phyloP scores from a whole-genome alignment of 2,888 invertebrate species.

The Nasonia oneida region DNA sequence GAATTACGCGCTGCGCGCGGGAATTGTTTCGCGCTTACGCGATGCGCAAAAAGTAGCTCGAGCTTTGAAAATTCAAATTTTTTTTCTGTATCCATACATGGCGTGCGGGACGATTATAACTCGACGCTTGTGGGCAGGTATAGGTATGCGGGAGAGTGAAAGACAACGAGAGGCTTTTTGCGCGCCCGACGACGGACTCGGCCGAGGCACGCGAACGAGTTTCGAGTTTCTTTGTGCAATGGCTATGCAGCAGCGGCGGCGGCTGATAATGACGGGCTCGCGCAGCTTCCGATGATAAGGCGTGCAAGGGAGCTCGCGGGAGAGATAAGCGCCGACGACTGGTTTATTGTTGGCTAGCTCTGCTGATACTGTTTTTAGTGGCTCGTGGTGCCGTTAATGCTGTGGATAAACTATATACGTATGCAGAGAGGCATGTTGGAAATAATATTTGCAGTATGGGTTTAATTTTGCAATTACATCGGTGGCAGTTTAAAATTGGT shows the following conservation, averaged over 20 bases:
- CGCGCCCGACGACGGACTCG: neutral
- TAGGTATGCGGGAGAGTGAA: neutral
- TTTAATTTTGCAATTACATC: neutral
- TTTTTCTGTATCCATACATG: neutral
- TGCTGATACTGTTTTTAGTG: neutral
- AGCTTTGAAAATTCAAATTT: conserved; percentile 50
- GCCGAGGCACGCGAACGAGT: neutral
- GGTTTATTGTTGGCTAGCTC: conserved; percentile 8
- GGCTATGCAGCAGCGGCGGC: neutral
- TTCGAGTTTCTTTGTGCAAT: neutral
- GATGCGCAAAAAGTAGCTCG: neutral
- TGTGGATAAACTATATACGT: no score
- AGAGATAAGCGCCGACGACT: neutral
- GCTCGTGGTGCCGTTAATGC: no score
- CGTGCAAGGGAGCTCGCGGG: neutral
- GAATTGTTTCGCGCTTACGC: neutral
- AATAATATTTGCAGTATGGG: no score
- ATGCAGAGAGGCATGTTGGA: no score
- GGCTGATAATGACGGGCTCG: neutral
- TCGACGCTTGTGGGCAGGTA: neutral
- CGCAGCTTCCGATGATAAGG: conserved; percentile 9
- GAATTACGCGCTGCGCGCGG: neutral
- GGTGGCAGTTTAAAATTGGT: no score
- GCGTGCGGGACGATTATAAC: neutral
- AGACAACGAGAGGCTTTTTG: neutral